A percentile compares a stretch with the other conserved stretches of the same genome.
phyloP scores from a whole-genome alignment of 2,113 vertebrate species.

The Ciconia stormi region DNA sequence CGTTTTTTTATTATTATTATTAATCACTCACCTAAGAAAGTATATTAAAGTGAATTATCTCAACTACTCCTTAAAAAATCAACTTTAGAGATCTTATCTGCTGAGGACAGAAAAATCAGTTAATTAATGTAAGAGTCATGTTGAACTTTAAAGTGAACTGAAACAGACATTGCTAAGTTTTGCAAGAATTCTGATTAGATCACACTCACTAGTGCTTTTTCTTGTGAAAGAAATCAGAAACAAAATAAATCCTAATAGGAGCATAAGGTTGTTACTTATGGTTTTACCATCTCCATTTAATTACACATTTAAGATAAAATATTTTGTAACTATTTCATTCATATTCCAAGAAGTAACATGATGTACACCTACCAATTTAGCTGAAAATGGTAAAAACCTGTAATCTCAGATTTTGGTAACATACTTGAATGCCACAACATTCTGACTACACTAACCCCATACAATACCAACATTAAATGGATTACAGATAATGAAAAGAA shows the following conservation, averaged over 20 bases:
- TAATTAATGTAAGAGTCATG: neutral
- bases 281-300: neutral
- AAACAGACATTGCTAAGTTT: neutral
- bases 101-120: neutral
- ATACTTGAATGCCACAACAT: neutral
- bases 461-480: neutral
- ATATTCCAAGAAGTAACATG: neutral
- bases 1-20: neutral
- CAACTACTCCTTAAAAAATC: neutral
- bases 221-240: neutral
- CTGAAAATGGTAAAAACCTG: neutral
- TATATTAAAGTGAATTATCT: neutral
- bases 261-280: neutral
- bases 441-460: neutral
- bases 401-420: neutral
- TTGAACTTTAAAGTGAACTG: neutral
- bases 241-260: neutral
- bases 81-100: neutral
- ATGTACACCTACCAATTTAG: neutral
- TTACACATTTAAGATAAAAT: neutral
- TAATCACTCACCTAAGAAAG: neutral
- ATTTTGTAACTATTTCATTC: neutral
- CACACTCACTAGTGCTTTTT: neutral
- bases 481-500: neutral
- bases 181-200: neutral